Base-by-base conservation (phyloP, 2,797 vertebrate species). In the Pseudochirops cupreus region DNA sequence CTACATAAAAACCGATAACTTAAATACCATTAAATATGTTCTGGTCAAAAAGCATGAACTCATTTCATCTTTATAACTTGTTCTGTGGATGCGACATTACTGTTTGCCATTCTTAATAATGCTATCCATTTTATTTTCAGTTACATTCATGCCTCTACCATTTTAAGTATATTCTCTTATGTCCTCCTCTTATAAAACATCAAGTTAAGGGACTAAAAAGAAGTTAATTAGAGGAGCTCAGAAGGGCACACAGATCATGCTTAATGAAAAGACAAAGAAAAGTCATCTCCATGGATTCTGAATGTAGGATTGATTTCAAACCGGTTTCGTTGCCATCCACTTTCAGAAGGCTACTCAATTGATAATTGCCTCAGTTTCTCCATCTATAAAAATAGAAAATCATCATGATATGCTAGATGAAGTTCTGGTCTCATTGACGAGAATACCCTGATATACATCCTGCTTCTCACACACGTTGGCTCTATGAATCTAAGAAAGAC, bases 161-260 rank as follows among this genome's bases (percentile, higher is more conserved):
- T 96, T 95, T 98, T 94, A 96, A 96, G 57, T 74, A 91, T 93
- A 95, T 92, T 95, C 57, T 94, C 89, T 92, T 94, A 95, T 96
- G 94, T 96, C 91, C 94, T 96, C 55, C 90, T 93, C 89, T 93
- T 94, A 92, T 0, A 95, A 96, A 94, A 92, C 91, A 96, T 93
- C 31, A 96, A 96, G 58, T 94, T 97, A 97, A 96, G 0, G 0
- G 95, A 92, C 90, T 96, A 53, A 97, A 91, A 56, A 95, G 56
- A 96, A 91, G 21, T 90, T 96, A 95, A 96, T 92, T 91, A 94
- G 52, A 92, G 1, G 29, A 92, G 91, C 3, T 93, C 55, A 87
- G 67, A 95, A 89, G 52, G 52, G 29, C 29, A 59, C 82, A 94
- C 28, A 67, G 46, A 39, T 57, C 31, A 58, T 12, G 52, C 53